phyloP scores from a whole-genome alignment of 2,888 invertebrate genomes.

The Tryphoninae sp. region DNA sequence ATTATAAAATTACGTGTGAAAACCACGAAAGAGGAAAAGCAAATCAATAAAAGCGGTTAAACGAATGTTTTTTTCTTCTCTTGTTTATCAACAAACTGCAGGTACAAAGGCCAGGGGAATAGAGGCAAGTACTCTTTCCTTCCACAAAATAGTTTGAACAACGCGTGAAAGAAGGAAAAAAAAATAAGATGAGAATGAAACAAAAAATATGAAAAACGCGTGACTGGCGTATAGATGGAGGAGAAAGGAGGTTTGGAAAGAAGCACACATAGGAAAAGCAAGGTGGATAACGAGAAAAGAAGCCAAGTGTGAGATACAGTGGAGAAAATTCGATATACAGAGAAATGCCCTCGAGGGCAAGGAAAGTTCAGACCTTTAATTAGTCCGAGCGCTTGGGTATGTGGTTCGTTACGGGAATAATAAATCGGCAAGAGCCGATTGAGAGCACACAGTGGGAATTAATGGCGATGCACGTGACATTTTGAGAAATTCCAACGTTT shows the following conservation, averaged over 20 bases:
- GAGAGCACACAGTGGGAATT: conserved; percentile 27
- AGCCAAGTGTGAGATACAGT: conserved; percentile 9
- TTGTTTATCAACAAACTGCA: no score
- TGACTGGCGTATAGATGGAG: neutral
- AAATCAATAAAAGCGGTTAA: no score
- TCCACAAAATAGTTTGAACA: neutral
- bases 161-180: neutral
- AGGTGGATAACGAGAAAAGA: conserved; percentile 20
- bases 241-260: neutral
- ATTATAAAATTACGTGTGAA: no score
- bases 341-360: conserved; percentile 42
- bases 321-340: conserved; percentile 42
- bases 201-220: neutral
- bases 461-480: conserved; percentile 37
- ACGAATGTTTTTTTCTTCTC: no score
- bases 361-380: conserved; percentile 64
- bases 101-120: no score
- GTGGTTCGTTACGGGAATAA: conserved; percentile 61
- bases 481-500: conserved; percentile 21
- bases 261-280: neutral
- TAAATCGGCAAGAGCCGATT: conserved; percentile 55
- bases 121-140: no score
- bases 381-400: conserved; percentile 59
- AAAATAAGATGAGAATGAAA: neutral
- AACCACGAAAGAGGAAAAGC: no score